These are phyloP conservation scores for Dascillus cervinus DNA, from an alignment of 2,888 invertebrate species.

Conservation along the genomic window DNA sequence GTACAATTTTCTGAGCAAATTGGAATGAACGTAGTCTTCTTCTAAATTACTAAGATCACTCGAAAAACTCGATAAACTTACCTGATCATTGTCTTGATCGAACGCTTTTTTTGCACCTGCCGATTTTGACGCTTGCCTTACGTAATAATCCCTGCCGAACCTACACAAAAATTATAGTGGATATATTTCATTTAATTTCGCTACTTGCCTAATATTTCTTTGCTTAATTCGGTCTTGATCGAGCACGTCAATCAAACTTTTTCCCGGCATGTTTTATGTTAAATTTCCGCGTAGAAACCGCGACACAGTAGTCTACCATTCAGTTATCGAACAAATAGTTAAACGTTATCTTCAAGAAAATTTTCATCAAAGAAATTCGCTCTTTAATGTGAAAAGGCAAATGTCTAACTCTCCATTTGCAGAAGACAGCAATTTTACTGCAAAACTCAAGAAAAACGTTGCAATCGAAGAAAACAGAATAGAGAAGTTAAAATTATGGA, in stretches of 20 bases:
- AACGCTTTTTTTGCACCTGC: constrained; percentile 43
- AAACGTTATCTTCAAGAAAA: too few species aligned
- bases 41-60: constrained; percentile 34
- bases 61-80: constrained; percentile 38
- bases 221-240: constrained; percentile 16
- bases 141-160: constrained; percentile 79
- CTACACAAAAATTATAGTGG: constrained; percentile 41
- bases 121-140: constrained; percentile 59
- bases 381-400: too few species aligned
- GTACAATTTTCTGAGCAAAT: constrained; percentile 44
- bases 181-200: not conserved
- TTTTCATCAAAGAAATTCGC: too few species aligned
- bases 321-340: too few species aligned
- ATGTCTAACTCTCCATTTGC: too few species aligned
- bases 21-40: constrained; percentile 36
- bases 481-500: too few species aligned
- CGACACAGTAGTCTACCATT: too few species aligned
- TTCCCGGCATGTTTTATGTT: constrained; percentile 4
- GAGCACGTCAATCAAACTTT: constrained; percentile 17
- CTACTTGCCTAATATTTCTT: constrained; percentile 20
- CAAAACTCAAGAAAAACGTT: too few species aligned
- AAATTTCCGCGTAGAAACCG: too few species aligned
- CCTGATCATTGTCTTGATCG: constrained; percentile 24
- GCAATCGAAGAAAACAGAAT: too few species aligned
- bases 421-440: too few species aligned